Evolutionary conservation across 2,113 vertebrate species (phyloP), one percentile per base, ranked within the genome.

Genomic region (Sinosuthora webbiana): DNA sequence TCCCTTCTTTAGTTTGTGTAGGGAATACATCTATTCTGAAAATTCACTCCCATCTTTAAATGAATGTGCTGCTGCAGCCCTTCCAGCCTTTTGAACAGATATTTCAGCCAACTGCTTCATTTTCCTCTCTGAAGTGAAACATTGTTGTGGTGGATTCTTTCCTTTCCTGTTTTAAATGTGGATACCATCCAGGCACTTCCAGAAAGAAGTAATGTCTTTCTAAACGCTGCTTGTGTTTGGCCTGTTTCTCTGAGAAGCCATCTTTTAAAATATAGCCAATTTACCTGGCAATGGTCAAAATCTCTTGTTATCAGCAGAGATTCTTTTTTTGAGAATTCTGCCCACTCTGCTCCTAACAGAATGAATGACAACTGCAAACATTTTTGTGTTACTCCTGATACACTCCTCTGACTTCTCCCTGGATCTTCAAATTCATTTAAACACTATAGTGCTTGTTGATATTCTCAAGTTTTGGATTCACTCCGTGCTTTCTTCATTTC

Each of bases 341-440:
- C 4, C 16, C 16, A 9, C 23, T 44, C 28, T 16, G 5, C 7
- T 35, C 10, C 47, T 13, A 41, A 22, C 0, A 57, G 24, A 5
- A 5, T 22, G n/a, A 33, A 2, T 8, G 39, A 8, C 39, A 39
- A 39, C n/a, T 44, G 1, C 41, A n/a, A 22, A 15, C 5, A 44
- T 15, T 67, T 21, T 65, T 37, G 9, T 35, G n/a, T 59, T 85
- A 15, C 11, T 57, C 15, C n/a, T 35, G 5, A 52, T 70, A 20
- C 15, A 18, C 11, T 62, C 7, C 33, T 56, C 11, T 70, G 37
- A 53, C 22, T 28, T 50, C 31, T 18, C 6, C 7, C 28, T 53
- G 37, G 16, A 19, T 53, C 45, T 55, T 67, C 44, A 83, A 39
- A 23, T 7, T 90, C 42, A 8, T 62, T 42, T 35, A 45, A 59